Base-by-base conservation (phyloP, 2,113 vertebrate species). In the Crypturellus undulatus region DNA sequence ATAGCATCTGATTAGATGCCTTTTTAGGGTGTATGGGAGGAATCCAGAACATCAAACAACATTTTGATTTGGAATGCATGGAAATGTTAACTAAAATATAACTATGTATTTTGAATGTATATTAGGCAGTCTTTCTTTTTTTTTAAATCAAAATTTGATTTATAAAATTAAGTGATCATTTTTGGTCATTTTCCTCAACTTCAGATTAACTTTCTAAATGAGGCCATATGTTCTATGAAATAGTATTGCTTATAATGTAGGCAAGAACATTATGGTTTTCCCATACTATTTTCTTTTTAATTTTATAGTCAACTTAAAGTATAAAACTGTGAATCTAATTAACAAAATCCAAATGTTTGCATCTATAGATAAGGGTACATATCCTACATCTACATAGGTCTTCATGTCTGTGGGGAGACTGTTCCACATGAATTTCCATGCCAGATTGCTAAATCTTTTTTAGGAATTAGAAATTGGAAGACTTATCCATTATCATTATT, bases 1-100 rank as follows among this genome's bases (percentile, higher is more conserved):
- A 86, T 84, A 86, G 3, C 38, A 42, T 25, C 43, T 94, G 79
- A 91, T 86, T 92, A 86, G 70, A 77, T 60, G 45, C 70, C 71
- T 91, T 77, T 76, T 93, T 68, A 72, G 70, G 84, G 32, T 38
- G 8, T 43, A 71, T 51, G 11, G 52, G 34, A 77, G 70, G 84
- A 92, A 90, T 92, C 77, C 42, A 82, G 21, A 90, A 81, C 43
- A 91, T 90, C 79, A 90, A 83, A 47, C 22, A 90, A 32, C 5
- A 18, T 43, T 89, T 91, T 56, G 49, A 36, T 79, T 70, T 88
- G 80, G 68, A 94, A 93, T 92, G 65, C 42, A 83, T 2, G 10
- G 81, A 91, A 77, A 85, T 56, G 80, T 49, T 73, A 56, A 84
- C 91, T 59, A 72, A 94, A 84, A 84, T 76, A 85, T 51, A 65